Base-by-base conservation (phyloP, 92 coral and sea anemone genomes). In the Heliopora coerulea region DNA sequence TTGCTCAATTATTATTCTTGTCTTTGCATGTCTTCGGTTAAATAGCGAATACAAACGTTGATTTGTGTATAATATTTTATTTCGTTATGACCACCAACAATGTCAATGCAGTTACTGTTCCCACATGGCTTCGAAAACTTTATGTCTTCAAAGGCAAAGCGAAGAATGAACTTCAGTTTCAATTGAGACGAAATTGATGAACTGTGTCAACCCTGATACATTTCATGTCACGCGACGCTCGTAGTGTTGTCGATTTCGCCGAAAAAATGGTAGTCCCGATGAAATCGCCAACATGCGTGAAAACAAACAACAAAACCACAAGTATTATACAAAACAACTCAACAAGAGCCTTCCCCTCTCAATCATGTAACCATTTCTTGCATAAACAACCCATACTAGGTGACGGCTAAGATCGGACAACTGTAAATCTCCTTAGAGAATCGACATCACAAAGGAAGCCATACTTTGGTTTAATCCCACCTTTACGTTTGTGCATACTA, bases 361-460 rank as follows among this genome's bases (percentile, higher is more conserved):
- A 41, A 12, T 50, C 61, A 15, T 68, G 75, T 68, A 49, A 68
- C 75, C 30, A 48, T 68, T 68, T 27, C 75, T 32, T 37, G 42
- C 40, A 68, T 42, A 40, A 68, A 68, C 75, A 48, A 3, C 60
- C 37, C 1, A 34, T 49, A 27, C n/a, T 29, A n/a, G n/a, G n/a
- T n/a, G n/a, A n/a, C n/a, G n/a, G n/a, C n/a, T n/a, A n/a, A n/a
- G n/a, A n/a, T n/a, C n/a, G n/a, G n/a, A n/a, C n/a, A n/a, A n/a
- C n/a, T n/a, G n/a, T n/a, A n/a, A n/a, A n/a, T n/a, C n/a, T n/a
- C n/a, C n/a, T n/a, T n/a, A n/a, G n/a, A n/a, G n/a, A n/a, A n/a
- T n/a, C n/a, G n/a, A n/a, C n/a, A n/a, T n/a, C n/a, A 37, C 42
- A 37, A 37, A 37, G 42, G 42, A 37, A 37, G 42, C 42, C 42